Evolutionary conservation across 2,113 vertebrate species (phyloP), one percentile per base, ranked within the genome.

Genomic region (Zapornia atra): DNA sequence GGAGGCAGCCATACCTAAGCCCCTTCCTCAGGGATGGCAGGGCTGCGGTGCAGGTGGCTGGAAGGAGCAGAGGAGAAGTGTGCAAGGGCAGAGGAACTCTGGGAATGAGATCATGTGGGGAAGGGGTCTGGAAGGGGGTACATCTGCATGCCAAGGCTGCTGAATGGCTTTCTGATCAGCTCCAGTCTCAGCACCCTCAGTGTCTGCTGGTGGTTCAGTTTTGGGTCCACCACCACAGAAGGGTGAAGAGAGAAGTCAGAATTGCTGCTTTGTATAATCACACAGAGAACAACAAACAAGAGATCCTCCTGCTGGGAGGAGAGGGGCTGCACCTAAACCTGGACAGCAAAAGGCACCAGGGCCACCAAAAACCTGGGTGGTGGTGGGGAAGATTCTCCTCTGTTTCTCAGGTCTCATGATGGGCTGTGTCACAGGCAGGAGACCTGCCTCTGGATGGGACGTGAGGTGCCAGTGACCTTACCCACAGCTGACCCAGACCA

Each of bases 401-500:
- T 8, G n/a, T 29, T 29, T n/a, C 31, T 29, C 36, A 1, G 31
- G 14, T 31, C 42, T 44, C 15, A 44, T 44, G 42, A 15, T 6
- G 42, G 16, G 42, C 42, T 44, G 42, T 31, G 53, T 17, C 44
- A 9, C 61, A 12, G 4, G 13, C 3, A 15, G n/a, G 12, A 28
- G 24, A 16, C 36, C 48, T 46, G 71, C 17, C 71, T 14, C 10
- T 7, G 29, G 29, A 3, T 9, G 15, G 12, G 29, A 25, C 12
- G 0, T 0, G 6, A 51, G 50, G 59, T 19, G 19, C 59, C 53
- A 25, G 2, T 12, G 44, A 3, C 0, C 0, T 4, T 1, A 10
- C 48, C n/a, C 13, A 31, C 17, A 60, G 64, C 84, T 64, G 33
- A 19, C 24, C 24, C 63, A 33, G 18, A 20, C 19, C 36, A 5